phyloP scores from a whole-genome alignment of 2,888 invertebrate genomes.

The Drosophila birchii region DNA sequence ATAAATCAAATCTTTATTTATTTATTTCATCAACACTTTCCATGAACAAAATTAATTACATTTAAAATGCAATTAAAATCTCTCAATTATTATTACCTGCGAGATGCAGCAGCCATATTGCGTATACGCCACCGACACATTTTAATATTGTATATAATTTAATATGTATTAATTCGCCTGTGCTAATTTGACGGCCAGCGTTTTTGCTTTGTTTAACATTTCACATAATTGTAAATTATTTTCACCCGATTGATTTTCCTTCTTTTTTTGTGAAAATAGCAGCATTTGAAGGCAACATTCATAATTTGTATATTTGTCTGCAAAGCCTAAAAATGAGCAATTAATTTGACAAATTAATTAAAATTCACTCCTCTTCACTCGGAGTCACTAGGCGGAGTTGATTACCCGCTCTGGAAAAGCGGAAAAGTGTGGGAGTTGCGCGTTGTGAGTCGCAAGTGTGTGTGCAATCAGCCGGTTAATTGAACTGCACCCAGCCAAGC shows the following conservation, averaged over 20 bases:
- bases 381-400: not conserved
- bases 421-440: conserved; percentile 36
- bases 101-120: not conserved
- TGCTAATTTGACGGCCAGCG: conserved; percentile 19
- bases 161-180: conserved; percentile 12
- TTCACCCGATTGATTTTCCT: conserved; percentile 20
- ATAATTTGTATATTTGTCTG: not conserved
- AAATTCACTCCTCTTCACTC: conserved; percentile 46
- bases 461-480: conserved; percentile 75
- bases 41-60: not conserved
- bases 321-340: conserved; percentile 40
- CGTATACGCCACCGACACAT: conserved; percentile 11
- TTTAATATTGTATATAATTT: not conserved
- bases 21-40: no score
- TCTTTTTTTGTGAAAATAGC: not conserved
- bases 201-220: not conserved
- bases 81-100: not conserved
- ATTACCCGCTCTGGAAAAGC: conserved; percentile 1
- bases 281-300: conserved; percentile 1
- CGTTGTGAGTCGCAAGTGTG: conserved; percentile 36
- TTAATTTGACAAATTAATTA: conserved; percentile 66
- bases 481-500: conserved; percentile 73
- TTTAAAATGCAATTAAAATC: conserved; percentile 5
- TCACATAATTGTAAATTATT: conserved; percentile 12
- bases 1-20: not conserved